Evolutionary conservation across 2,888 invertebrate species (phyloP).

Genomic region (Hyposoter dolosus): DNA sequence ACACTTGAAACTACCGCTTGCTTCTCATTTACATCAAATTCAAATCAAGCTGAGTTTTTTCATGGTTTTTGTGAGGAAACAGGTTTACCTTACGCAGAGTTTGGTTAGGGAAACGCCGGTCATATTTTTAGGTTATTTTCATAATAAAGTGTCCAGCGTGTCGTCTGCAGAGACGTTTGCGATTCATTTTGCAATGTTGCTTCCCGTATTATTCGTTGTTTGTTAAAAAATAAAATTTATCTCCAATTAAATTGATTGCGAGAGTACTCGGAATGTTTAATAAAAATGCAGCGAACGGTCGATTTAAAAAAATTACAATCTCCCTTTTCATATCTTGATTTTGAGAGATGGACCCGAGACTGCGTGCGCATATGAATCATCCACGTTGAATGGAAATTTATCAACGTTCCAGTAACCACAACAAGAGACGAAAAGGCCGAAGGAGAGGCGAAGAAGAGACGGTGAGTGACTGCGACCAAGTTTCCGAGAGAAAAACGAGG

Average conservation of each 20-base stretch:
- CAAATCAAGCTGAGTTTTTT: not conserved
- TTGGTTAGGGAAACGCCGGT: not conserved
- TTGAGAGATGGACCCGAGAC: conserved; percentile 22
- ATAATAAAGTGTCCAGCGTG: too few species aligned
- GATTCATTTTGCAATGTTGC: not conserved
- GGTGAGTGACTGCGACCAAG: conserved; percentile 7
- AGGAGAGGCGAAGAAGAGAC: not conserved
- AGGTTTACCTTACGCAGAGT: not conserved
- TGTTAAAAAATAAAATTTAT: not conserved
- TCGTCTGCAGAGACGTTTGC: not conserved
- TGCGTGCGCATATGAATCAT: conserved; percentile 46
- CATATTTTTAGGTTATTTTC: not conserved
- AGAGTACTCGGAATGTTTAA: not conserved
- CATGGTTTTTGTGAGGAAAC: not conserved
- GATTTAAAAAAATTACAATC: conserved; percentile 25
- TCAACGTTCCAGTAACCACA: conserved; percentile 44
- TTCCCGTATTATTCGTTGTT: not conserved
- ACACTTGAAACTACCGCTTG: not conserved
- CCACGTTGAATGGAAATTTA: conserved; percentile 44
- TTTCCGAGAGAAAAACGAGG: conserved; percentile 49
- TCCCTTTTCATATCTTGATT: conserved; percentile 39
- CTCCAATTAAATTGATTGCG: not conserved
- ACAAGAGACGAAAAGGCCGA: not conserved
- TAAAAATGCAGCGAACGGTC: conserved; percentile 3
- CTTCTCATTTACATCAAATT: conserved; percentile 3